Conservation (phyloP, 1,140 invertebrate species). For the Drosophila hydei region DNA sequence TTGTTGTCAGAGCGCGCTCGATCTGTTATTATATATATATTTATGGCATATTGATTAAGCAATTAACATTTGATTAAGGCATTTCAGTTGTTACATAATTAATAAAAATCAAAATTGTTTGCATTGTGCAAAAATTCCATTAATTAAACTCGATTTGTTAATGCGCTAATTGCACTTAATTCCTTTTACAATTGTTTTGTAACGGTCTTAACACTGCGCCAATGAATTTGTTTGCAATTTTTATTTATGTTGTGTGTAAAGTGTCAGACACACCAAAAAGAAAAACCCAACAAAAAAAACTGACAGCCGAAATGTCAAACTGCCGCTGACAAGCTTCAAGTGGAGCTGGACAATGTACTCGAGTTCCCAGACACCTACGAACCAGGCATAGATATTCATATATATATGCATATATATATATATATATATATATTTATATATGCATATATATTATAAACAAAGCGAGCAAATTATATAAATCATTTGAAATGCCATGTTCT, state of each 20-base stretch:
- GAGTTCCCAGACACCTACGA: conserved; percentile 32
- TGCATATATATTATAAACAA: conserved; percentile 70
- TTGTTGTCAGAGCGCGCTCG: neutral
- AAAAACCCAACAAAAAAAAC: conserved; percentile 21
- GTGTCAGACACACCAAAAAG: conserved; percentile 67
- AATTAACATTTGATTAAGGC: conserved; percentile 82
- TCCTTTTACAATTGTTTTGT: conserved; percentile 47
- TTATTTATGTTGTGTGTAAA: conserved; percentile 80
- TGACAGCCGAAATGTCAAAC: conserved; percentile 78
- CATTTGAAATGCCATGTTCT: conserved; percentile 72
- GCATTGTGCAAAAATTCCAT: conserved; percentile 61
- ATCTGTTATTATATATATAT: conserved; percentile 53
- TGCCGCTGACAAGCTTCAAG: conserved; percentile 59
- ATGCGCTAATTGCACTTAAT: conserved; percentile 58
- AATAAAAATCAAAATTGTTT: conserved; percentile 44
- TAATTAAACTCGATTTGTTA: conserved; percentile 68
- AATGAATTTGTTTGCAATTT: conserved; percentile 35
- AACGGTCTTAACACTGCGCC: conserved; percentile 4
- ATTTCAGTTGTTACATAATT: conserved; percentile 64
- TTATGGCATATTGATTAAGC: conserved; percentile 82
- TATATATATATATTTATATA: conserved; percentile 53
- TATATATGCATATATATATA: conserved; percentile 11
- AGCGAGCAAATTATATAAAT: conserved; percentile 75
- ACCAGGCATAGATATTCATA: conserved; percentile 5
- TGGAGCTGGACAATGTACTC: conserved; percentile 56